Percentiles rank a stretch among this genome's conserved stretches.
phyloP scores from a whole-genome alignment of 2,888 invertebrate genomes.

The Malthinus seriepunctatus region DNA sequence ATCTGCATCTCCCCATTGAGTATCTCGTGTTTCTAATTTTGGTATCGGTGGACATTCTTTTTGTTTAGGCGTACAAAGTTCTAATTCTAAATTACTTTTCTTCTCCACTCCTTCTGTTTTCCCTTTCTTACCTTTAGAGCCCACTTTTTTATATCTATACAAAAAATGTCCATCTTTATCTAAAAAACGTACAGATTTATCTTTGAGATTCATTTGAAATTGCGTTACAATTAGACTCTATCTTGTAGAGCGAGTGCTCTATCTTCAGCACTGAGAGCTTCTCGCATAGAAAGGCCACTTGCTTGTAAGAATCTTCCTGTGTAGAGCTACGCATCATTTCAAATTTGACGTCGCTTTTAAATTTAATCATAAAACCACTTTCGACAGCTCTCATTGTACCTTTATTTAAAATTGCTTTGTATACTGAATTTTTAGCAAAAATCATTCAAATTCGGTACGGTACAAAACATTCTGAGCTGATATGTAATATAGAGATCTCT shows the following conservation, averaged over 20 bases:
- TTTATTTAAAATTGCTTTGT: constrained; percentile 63
- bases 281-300: constrained; percentile 53
- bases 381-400: constrained; percentile 67
- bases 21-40: constrained; percentile 66
- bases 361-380: constrained; percentile 69
- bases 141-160: constrained; percentile 51
- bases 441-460: constrained; percentile 70
- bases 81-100: constrained; percentile 71
- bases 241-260: constrained; percentile 77
- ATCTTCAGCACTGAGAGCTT: constrained; percentile 63
- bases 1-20: constrained; percentile 67
- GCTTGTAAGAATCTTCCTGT: constrained; percentile 63
- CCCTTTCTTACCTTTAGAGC: constrained; percentile 58
- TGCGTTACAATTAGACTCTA: constrained; percentile 67
- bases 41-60: constrained; percentile 62
- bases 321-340: constrained; percentile 65
- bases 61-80: constrained; percentile 73
- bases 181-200: constrained; percentile 54
- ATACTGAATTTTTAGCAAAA: constrained; percentile 68
- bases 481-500: constrained; percentile 70
- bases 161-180: constrained; percentile 53
- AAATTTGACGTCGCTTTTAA: constrained; percentile 73
- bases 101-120: constrained; percentile 72
- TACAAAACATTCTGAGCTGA: constrained; percentile 75
- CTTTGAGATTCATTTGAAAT: constrained; percentile 61